Base-by-base conservation (phyloP, 2,113 vertebrate genomes). In the Lophochroa leadbeateri region DNA sequence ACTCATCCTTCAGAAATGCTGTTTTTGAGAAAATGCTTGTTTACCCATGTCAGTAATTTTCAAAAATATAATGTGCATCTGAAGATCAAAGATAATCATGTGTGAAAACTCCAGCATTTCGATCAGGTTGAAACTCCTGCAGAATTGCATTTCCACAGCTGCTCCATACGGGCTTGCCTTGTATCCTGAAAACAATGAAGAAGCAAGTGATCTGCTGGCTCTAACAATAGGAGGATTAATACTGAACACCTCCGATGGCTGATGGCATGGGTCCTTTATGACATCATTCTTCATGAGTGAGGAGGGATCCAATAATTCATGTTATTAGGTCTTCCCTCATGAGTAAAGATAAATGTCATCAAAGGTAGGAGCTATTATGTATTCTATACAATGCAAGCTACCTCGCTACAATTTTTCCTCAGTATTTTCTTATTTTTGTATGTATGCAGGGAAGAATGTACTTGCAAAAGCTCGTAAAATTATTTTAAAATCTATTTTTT, bases 291-390 rank as follows among this genome's bases (percentile, higher is more conserved):
- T 96, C 95, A 94, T 82, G 97, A 97, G 87, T 69, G 93, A 97
- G 95, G 97, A 97, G 92, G 87, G 93, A 96, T 74, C 75, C 92
- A 95, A 84, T 97, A 94, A 96, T 97, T 98, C 96, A 93, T 95
- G 92, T 96, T 96, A 92, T 94, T 88, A 95, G 94, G 96, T 96
- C 80, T 97, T 94, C 74, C 91, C 93, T 97, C 87, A 91, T n/a
- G 94, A 95, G 95, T 95, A 93, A 95, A 97, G 94, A 96, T 97
- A 96, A 97, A 97, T 97, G 97, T 91, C 97, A 96, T 83, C 87
- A 78, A 47, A 92, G 96, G 88, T 81, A 96, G 96, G 92, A 97
- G 82, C 91, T 86, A 55, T 90, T 78, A n/a, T 31, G 24, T n/a
- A 79, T 90, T 94, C 97, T 55, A 49, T 70, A 74, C 79, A 47